Evolutionary conservation across 2,888 invertebrate genomes (phyloP).

Genomic region (Dynastes maya): DNA sequence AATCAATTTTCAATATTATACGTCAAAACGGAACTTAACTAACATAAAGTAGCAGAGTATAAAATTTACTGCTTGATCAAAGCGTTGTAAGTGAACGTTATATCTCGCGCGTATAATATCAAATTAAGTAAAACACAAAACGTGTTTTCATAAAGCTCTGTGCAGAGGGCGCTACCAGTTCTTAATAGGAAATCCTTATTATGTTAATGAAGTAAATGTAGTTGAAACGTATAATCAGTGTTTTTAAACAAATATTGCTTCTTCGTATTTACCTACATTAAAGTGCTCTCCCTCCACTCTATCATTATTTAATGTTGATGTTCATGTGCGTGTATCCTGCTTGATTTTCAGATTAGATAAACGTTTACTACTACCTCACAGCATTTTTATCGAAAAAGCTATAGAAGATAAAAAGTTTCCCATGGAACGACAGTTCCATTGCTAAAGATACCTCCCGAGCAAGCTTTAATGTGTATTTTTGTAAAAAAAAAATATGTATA

Average conservation of each 20-base stretch:
- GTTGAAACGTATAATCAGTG: not conserved
- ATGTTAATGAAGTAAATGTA: not conserved
- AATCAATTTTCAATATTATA: too few relatives aligned
- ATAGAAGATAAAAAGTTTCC: too few relatives aligned
- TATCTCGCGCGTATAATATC: conserved; percentile 14
- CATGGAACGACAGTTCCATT: too few relatives aligned
- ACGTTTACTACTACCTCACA: too few relatives aligned
- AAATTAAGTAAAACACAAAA: conserved; percentile 34
- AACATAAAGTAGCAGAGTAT: conserved; percentile 13
- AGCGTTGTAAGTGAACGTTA: conserved; percentile 25
- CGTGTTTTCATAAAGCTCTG: conserved; percentile 19
- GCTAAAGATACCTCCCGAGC: too few relatives aligned
- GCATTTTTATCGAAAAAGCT: too few relatives aligned
- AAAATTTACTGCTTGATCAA: conserved; percentile 37
- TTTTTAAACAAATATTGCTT: not conserved
- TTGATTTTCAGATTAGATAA: too few relatives aligned
- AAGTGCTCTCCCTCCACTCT: not conserved
- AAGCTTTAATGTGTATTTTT: too few relatives aligned
- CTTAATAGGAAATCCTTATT: conserved; percentile 4
- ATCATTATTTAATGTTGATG: too few relatives aligned
- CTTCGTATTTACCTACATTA: not conserved
- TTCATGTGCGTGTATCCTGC: too few relatives aligned
- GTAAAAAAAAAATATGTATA: too few relatives aligned
- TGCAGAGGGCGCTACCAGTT: not conserved
- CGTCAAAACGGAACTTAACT: too few relatives aligned